Base-by-base conservation (phyloP, 2,797 vertebrate species). In the Malacoraja senta region DNA sequence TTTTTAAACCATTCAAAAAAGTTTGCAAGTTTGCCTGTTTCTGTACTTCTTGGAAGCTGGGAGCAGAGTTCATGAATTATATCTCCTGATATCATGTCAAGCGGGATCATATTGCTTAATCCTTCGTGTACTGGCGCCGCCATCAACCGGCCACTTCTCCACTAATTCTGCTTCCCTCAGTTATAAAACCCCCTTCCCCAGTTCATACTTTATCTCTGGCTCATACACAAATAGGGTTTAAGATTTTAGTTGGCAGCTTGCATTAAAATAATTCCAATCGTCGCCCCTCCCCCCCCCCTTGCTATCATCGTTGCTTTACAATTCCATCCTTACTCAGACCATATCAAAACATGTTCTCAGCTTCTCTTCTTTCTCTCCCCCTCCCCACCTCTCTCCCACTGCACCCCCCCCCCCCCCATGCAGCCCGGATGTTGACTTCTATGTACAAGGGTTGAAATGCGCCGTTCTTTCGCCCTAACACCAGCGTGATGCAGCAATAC, bases 371-470 rank as follows among this genome's bases (percentile, higher is more conserved):
- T 68, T 65, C 38, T 26, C 44, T 53, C 44, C 44, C 44, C 44
- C 44, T 4, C 71, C 71, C 71, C 4, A 3, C 19, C 32, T 7
- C 21, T 19, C 21, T 65, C 19, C 29, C 15, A 29, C 38, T 21
- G 2, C 71, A 15, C 68, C 71, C 71, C 71, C 3, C 19, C 2
- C 71, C 19, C 19, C 17, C 19, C 71, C 19, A 74, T 15, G 61
- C n/a, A 13, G 15, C 71, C 90, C 90, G 90, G 90, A 74, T 91
- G 90, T 91, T 91, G 90, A 91, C 38, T 74, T 72, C 38, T 74
- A 74, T 92, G 74, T 76, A 8, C 71, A 29, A 92, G 71, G 71
- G 26, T 92, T 76, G 19, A 92, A 71, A 3, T 21, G 24, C 35
- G 35, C 0, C 38, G n/a, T 7, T 19, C n/a, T 92, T 44, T 74